Percentiles rank a stretch among this genome's conserved stretches.
phyloP scores from a whole-genome alignment of 2,888 invertebrate genomes.

The Conus canariensis region DNA sequence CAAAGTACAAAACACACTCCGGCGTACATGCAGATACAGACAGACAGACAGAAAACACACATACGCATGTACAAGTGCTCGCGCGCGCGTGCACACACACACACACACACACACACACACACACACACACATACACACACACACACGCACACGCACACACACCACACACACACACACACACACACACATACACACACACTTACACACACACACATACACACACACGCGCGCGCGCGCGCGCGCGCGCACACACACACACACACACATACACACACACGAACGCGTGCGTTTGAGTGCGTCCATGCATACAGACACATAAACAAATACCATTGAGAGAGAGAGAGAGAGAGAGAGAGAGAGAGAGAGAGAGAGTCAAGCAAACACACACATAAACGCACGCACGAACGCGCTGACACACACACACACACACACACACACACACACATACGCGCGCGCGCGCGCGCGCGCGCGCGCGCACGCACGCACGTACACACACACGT shows the following conservation, averaged over 20 bases:
- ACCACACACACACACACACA: slow-evolving; percentile 3
- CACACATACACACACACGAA: not conserved
- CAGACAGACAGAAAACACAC: not conserved
- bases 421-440: slow-evolving; percentile 21
- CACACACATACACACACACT: not conserved
- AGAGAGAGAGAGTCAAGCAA: too few species aligned
- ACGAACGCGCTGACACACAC: slow-evolving; percentile 14
- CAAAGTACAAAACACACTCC: not conserved
- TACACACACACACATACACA: slow-evolving; percentile 16
- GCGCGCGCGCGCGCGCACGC: too few species aligned
- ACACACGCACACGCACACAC: not conserved
- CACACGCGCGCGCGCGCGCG: slow-evolving; percentile 14
- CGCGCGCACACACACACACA: slow-evolving; percentile 15
- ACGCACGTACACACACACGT: not conserved
- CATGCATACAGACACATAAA: not conserved
- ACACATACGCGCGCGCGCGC: too few species aligned
- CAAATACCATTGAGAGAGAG: not conserved
- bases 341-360: too few species aligned
- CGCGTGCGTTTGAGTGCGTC: too few species aligned
- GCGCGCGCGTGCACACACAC: not conserved
- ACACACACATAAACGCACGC: not conserved
- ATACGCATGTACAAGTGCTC: not conserved
- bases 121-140: not conserved
- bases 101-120: slow-evolving; percentile 2
- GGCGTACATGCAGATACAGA: not conserved